Conservation (phyloP, 2,113 vertebrate species). For the Heptranchias perlo region DNA sequence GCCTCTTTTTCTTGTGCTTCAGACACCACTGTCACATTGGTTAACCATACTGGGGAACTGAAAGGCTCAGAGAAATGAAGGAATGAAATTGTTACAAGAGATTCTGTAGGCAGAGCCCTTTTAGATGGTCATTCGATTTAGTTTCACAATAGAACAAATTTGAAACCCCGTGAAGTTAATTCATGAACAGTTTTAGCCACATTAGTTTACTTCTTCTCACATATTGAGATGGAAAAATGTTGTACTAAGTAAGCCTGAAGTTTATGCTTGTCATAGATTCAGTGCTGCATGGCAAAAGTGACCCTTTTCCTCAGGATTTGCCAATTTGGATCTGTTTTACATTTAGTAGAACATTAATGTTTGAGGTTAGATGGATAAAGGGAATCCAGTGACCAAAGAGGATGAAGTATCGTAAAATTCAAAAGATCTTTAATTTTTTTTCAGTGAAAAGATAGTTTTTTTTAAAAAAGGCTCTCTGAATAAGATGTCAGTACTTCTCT, state of each 20-base stretch:
- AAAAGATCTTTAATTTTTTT: neutral
- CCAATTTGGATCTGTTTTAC: neutral
- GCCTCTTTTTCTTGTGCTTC: neutral
- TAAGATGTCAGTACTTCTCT: slow-evolving; percentile 22
- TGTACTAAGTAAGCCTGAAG: neutral
- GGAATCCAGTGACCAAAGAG: neutral
- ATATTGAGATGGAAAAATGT: neutral
- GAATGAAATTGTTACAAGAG: neutral
- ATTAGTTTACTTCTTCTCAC: neutral
- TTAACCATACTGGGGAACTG: neutral
- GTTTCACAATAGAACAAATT: neutral
- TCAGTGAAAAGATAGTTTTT: neutral
- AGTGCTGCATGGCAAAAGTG: neutral
- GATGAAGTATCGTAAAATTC: neutral
- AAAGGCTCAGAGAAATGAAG: neutral
- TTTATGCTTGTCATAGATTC: neutral
- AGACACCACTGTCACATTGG: neutral
- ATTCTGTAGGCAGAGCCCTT: neutral
- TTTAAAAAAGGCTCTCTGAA: neutral
- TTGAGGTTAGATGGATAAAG: neutral
- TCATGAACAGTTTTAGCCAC: neutral
- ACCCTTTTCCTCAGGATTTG: neutral
- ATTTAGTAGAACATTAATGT: slow-evolving; percentile 4
- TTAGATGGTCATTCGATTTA: neutral
- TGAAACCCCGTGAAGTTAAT: neutral